Evolutionary conservation across 2,113 vertebrate genomes (phyloP), one percentile per base, ranked within the genome.

Genomic region (Glaucidium brasilianum): DNA sequence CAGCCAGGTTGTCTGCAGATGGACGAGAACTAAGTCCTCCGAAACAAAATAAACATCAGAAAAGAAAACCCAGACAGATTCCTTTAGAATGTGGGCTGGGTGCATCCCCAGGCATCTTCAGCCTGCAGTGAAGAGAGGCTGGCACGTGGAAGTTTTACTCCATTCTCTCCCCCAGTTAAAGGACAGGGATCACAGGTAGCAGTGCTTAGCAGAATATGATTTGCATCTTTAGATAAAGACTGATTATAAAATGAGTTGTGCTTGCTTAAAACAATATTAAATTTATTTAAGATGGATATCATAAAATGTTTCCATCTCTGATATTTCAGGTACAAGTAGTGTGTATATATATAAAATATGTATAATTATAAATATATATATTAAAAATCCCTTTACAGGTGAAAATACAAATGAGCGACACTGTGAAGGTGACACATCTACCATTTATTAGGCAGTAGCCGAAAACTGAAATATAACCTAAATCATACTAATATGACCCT

Each of bases 61-160:
- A 25, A 35, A 64, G 29, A 72, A 79, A 63, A 16, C 4, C 11
- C 26, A 16, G 47, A 15, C 41, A 32, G 50, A 19, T 62, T 34
- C n/a, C 26, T 60, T 67, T 3, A 34, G 72, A 41, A 14, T 0
- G 0, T 13, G 58, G 30, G 23, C 43, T 35, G 12, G 34, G 20
- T 50, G 12, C n/a, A 15, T 67, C 30, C 53, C 16, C 15, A 2
- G 9, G 39, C 8, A 2, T 21, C 67, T 32, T 12, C 25, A 50
- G 12, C 26, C 15, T 55, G 71, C 49, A 16, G 19, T 3, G 58
- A 8, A 10, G n/a, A 26, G 15, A 76, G 29, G 22, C 71, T 26
- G 29, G 7, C 26, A 27, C 11, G 3, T 20, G 53, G 12, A 26
- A 26, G 16, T 29, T 41, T 34, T 26, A 29, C n/a, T 60, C 53